Percentiles rank a stretch among this genome's conserved stretches.
phyloP scores from a whole-genome alignment of 2,797 vertebrate genomes.

The Neopelma chrysocephalum region DNA sequence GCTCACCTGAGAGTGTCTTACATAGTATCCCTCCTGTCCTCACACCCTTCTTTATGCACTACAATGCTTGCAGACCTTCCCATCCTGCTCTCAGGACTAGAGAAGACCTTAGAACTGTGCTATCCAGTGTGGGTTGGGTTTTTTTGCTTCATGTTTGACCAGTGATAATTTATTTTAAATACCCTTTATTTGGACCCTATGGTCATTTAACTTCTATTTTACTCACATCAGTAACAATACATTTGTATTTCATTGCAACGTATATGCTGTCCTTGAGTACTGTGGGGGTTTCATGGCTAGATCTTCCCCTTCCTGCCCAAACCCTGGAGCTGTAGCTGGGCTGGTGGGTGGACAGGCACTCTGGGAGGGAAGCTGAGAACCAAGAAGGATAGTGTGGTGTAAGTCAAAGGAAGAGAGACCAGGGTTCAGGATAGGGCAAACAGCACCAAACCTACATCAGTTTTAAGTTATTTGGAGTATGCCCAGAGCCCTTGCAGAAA shows the following conservation, averaged over 20 bases:
- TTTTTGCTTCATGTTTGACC: not conserved
- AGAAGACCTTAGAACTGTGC: not conserved
- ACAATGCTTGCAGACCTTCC: not conserved
- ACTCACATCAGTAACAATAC: accelerated
- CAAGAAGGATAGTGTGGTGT: accelerated
- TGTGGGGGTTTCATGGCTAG: not conserved
- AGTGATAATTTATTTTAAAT: not conserved
- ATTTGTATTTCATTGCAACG: not conserved
- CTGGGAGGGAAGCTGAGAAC: not conserved
- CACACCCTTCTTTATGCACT: not conserved
- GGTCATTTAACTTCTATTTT: not conserved
- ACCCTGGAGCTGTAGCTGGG: not conserved
- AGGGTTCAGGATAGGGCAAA: not conserved
- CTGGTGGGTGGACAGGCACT: not conserved
- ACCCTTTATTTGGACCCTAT: not conserved
- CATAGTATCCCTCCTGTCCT: not conserved
- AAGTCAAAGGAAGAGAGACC: not conserved
- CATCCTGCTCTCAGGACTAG: not conserved
- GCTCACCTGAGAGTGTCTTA: not conserved
- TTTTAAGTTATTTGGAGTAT: not conserved
- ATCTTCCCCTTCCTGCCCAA: not conserved
- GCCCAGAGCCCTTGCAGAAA: not conserved
- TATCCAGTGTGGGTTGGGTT: not conserved
- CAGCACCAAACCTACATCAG: accelerated
- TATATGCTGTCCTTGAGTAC: not conserved